Conservation (phyloP, 1,140 invertebrate genomes). For the Spodoptera frugiperda region DNA sequence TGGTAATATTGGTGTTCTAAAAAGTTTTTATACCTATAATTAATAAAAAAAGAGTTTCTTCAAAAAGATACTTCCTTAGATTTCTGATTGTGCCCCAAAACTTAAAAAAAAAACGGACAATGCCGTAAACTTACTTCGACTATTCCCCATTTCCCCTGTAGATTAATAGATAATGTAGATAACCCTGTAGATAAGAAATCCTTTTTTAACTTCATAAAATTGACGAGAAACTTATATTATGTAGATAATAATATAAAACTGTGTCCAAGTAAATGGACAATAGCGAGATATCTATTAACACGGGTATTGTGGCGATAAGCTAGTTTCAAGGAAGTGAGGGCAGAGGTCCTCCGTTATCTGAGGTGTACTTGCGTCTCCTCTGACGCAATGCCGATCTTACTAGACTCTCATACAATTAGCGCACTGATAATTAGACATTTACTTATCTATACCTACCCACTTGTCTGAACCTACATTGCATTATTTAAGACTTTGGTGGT, state of each 20-base stretch:
- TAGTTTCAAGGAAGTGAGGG: slow-evolving; percentile 52
- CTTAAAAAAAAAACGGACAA: neutral
- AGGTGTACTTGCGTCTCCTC: slow-evolving; percentile 1
- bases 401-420: neutral
- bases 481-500: too few species aligned
- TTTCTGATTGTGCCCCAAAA: neutral
- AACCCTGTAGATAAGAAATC: too few species aligned
- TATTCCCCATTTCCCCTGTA: too few species aligned
- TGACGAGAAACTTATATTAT: too few species aligned
- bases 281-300: slow-evolving; percentile 19
- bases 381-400: slow-evolving; percentile 24
- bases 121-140: too few species aligned
- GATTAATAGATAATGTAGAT: too few species aligned
- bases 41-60: too few species aligned
- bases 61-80: neutral
- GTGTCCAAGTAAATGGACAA: neutral
- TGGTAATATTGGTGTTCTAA: too few species aligned
- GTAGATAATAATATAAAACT: neutral
- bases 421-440: neutral
- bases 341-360: slow-evolving; percentile 41
- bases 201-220: too few species aligned
- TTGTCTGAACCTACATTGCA: too few species aligned
- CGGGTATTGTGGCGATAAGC: slow-evolving; percentile 33
- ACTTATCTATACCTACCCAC: too few species aligned
- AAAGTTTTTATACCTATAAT: too few species aligned